A percentile compares a stretch with the other conserved stretches of the same genome.
phyloP scores from a whole-genome alignment of 2,797 vertebrate species.

The Morus bassanus region DNA sequence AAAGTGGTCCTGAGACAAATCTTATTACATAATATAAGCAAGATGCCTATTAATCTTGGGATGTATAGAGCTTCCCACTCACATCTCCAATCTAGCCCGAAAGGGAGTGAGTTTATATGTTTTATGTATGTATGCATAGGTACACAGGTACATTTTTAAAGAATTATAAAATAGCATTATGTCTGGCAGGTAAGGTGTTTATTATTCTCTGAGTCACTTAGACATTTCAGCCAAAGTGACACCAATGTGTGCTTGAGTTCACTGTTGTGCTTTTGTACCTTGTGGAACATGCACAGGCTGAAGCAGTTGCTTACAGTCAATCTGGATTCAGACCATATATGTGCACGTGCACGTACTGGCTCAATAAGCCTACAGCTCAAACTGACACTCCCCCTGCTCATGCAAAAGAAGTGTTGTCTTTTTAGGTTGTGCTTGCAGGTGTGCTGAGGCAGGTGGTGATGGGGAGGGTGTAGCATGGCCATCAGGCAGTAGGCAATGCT shows the following conservation, averaged over 20 bases:
- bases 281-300: neutral
- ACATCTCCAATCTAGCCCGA: neutral
- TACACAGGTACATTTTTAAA: neutral
- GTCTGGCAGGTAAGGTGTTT: neutral
- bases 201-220: neutral
- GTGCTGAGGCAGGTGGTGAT: neutral
- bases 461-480: neutral
- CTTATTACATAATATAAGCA: neutral
- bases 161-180: neutral
- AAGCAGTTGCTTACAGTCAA: neutral
- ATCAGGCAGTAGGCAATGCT: neutral
- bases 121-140: neutral
- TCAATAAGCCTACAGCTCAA: neutral
- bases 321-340: neutral
- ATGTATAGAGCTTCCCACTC: neutral
- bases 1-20: neutral
- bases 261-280: neutral
- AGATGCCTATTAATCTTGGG: neutral
- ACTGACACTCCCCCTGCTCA: neutral
- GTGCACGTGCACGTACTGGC: neutral
- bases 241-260: rapidly evolving
- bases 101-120: neutral
- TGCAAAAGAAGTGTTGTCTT: neutral
- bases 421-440: neutral
- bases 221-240: neutral